Conservation (phyloP, 2,113 vertebrate genomes). For the Muntiacus reevesi region DNA sequence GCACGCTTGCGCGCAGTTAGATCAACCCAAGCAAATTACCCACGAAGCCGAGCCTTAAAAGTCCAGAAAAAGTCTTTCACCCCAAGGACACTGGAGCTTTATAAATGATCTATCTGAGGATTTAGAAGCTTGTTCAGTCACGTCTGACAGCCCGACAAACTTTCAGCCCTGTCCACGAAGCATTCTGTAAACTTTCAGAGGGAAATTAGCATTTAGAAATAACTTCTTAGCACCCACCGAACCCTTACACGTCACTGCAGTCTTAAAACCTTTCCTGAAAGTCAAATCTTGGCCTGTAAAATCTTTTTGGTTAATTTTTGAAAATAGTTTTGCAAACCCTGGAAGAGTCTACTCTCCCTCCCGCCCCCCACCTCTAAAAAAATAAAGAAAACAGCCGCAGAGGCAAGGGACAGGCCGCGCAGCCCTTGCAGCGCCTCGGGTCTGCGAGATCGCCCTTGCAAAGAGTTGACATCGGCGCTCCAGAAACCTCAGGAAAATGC, state of each 20-base stretch:
- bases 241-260: not conserved
- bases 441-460: not conserved
- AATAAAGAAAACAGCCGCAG: not conserved
- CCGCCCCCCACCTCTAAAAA: not conserved
- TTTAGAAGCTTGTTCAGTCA: constrained; percentile 42
- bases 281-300: constrained; percentile 15
- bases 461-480: not conserved
- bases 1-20: not conserved
- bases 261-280: not conserved
- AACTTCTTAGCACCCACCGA: not conserved
- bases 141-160: constrained; percentile 26
- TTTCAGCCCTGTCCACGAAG: constrained; percentile 19
- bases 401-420: not conserved
- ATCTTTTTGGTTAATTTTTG: not conserved
- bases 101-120: constrained; percentile 42
- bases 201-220: not conserved
- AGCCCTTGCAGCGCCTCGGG: not conserved
- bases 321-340: constrained; percentile 13
- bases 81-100: constrained; percentile 38
- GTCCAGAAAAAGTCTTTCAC: constrained; percentile 31
- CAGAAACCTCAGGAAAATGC: constrained; percentile 10
- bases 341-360: not conserved
- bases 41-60: constrained; percentile 30
- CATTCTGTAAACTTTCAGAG: not conserved
- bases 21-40: constrained; percentile 32